phyloP scores from a whole-genome alignment of 2,888 invertebrate genomes.

The Hedychridium roseum region DNA sequence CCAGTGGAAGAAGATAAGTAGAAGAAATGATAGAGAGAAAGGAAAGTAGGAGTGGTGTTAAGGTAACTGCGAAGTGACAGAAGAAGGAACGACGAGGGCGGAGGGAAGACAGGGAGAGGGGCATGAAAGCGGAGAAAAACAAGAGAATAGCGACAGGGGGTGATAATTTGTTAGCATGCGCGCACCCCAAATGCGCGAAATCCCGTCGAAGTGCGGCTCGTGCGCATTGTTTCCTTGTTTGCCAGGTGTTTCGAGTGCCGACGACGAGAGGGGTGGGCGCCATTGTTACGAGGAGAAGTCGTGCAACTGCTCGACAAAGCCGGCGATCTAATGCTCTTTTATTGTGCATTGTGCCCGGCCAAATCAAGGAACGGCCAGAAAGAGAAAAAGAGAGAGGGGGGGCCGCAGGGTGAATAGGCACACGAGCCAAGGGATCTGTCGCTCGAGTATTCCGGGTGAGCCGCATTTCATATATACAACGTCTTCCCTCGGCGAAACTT shows the following conservation, averaged over 20 bases:
- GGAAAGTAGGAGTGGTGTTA: too few relatives aligned
- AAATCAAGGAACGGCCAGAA: constrained; percentile 47
- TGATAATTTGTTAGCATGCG: constrained; percentile 58
- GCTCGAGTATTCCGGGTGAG: constrained; percentile 24
- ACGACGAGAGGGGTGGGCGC: constrained; percentile 52
- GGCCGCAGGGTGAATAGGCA: background rate
- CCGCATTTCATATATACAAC: too few relatives aligned
- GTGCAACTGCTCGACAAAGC: constrained; percentile 60
- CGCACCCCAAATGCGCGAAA: constrained; percentile 60
- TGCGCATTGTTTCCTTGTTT: constrained; percentile 62
- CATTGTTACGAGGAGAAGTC: constrained; percentile 58
- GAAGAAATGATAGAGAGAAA: background rate
- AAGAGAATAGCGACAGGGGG: constrained; percentile 31
- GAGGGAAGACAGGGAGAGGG: constrained; percentile 3
- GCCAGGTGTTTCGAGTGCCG: constrained; percentile 62
- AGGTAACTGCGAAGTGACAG: too few relatives aligned
- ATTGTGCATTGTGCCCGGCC: constrained; percentile 61
- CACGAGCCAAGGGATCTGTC: constrained; percentile 30
- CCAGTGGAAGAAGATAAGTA: too few relatives aligned
- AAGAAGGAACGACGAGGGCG: constrained; percentile 6
- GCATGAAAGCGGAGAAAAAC: background rate
- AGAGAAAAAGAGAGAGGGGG: background rate
- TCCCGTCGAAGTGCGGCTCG: constrained; percentile 56
- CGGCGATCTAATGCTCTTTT: constrained; percentile 64
- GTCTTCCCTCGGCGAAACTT: too few relatives aligned